Percentiles rank a stretch among this genome's conserved stretches.
Conservation (phyloP, 1,140 invertebrate species). For the Eupeodes corollae region DNA sequence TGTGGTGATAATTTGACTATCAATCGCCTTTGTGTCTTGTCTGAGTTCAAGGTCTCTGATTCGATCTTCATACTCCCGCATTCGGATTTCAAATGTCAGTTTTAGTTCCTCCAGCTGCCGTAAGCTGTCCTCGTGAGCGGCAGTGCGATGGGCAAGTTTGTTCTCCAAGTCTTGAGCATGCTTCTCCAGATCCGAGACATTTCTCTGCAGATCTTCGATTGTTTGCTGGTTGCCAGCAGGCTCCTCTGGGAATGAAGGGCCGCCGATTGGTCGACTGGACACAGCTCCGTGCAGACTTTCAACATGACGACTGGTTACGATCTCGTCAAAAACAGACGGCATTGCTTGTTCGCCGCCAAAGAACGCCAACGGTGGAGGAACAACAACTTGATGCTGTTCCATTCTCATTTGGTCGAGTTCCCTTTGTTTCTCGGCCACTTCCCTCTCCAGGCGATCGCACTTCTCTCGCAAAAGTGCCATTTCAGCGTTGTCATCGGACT, state of each 20-base stretch:
- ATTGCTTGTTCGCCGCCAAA: conserved; percentile 16
- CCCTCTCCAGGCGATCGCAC: conserved; percentile 6
- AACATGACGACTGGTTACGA: conserved; percentile 15
- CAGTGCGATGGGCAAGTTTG: conserved; percentile 13
- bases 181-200: conserved; percentile 34
- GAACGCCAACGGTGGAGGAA: conserved; percentile 21
- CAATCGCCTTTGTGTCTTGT: conserved; percentile 1
- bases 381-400: conserved; percentile 1
- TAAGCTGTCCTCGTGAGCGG: conserved; percentile 16
- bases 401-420: conserved; percentile 6
- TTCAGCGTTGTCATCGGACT: conserved; percentile 4
- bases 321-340: conserved; percentile 28
- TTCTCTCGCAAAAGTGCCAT: conserved; percentile 4
- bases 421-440: conserved; percentile 6
- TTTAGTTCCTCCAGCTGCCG: conserved; percentile 16
- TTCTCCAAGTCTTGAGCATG: conserved; percentile 27
- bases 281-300: conserved; percentile 4
- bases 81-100: conserved; percentile 3
- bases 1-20: conserved; percentile 6
- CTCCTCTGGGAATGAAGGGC: background rate
- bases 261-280: background rate
- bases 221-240: conserved; percentile 14
- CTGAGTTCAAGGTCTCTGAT: conserved; percentile 2
- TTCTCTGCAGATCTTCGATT: conserved; percentile 31
- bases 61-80: conserved; percentile 1